These are phyloP conservation scores for Andinoacara biseriatus DNA, from an alignment of 2,113 vertebrate species.

Conservation along the genomic window DNA sequence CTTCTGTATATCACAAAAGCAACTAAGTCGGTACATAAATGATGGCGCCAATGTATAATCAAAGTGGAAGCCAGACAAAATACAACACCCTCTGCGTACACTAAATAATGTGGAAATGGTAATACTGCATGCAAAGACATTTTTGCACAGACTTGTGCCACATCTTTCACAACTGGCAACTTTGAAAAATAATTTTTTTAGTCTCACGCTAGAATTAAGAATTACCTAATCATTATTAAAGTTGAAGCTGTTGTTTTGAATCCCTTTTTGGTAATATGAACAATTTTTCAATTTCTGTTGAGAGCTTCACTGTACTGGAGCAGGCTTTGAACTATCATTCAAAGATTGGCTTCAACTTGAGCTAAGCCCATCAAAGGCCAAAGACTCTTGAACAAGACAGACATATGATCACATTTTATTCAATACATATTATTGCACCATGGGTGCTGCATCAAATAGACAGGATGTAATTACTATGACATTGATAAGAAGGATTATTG, in stretches of 20 bases:
- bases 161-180: background rate
- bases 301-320: background rate
- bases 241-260: background rate
- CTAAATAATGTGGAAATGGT: no score
- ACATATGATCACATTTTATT: background rate
- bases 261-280: background rate
- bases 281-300: background rate
- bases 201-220: background rate
- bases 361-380: slow-evolving; percentile 27
- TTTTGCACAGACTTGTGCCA: background rate
- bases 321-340: slow-evolving; percentile 9
- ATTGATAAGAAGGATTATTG: background rate
- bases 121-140: no score
- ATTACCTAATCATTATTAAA: background rate
- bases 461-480: slow-evolving; percentile 31
- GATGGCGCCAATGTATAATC: background rate
- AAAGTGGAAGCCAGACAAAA: background rate
- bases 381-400: slow-evolving; percentile 5
- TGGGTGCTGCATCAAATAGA: background rate
- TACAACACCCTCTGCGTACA: no score
- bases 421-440: slow-evolving; percentile 12
- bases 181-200: background rate
- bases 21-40: background rate
- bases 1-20: background rate
- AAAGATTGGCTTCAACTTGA: slow-evolving; percentile 9